Conservation (phyloP, 2,888 invertebrate species). For the Cheilosia variabilis region DNA sequence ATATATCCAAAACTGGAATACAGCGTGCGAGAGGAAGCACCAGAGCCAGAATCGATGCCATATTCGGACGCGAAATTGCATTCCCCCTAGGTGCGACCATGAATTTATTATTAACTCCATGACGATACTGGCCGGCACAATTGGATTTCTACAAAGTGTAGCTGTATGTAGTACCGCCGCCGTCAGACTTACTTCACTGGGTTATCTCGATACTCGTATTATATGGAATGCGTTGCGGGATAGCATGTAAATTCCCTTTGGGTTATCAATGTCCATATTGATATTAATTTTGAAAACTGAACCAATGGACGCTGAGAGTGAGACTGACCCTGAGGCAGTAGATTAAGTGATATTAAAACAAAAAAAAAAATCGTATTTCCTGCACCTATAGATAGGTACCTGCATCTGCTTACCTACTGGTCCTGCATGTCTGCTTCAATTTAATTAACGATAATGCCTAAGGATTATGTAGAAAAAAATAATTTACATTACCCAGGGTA, state of each 20-base stretch:
- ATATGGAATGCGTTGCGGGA: slow-evolving; percentile 1
- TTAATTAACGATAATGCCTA: slow-evolving; percentile 25
- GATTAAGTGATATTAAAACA: neutral
- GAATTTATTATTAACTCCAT: slow-evolving; percentile 52
- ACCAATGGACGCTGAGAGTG: neutral
- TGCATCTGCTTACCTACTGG: too few relatives aligned
- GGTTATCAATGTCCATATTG: slow-evolving; percentile 13
- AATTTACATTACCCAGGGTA: slow-evolving; percentile 17
- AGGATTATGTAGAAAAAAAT: slow-evolving; percentile 14
- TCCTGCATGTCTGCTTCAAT: slow-evolving; percentile 18
- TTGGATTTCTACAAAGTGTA: slow-evolving; percentile 12
- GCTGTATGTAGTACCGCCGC: too few relatives aligned
- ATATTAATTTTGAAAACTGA: slow-evolving; percentile 40
- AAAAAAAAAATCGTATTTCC: neutral
- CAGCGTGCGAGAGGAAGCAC: neutral
- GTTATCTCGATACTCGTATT: slow-evolving; percentile 5
- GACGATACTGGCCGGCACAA: slow-evolving; percentile 4
- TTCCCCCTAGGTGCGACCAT: slow-evolving; percentile 46
- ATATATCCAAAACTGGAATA: neutral
- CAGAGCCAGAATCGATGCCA: slow-evolving; percentile 17
- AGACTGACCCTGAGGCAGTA: neutral
- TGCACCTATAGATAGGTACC: too few relatives aligned
- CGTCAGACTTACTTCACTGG: slow-evolving; percentile 14
- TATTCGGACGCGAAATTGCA: slow-evolving; percentile 38
- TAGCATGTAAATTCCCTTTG: slow-evolving; percentile 2